Evolutionary conservation across 1,140 invertebrate genomes (phyloP).

Genomic region (Drosophila rufa): DNA sequence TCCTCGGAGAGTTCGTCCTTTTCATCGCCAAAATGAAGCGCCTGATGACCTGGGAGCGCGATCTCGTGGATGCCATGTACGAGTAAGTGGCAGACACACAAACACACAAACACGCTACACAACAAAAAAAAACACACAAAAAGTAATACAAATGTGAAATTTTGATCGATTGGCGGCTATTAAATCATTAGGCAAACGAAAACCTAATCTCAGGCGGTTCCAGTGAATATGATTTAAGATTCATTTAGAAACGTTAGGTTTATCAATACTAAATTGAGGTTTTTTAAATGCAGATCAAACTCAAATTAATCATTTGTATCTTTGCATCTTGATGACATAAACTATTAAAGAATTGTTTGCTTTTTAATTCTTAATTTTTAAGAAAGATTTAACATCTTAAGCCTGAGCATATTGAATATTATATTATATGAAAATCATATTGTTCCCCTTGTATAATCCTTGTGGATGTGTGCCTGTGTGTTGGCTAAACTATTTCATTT

Average conservation of each 20-base stretch:
- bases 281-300: not conserved
- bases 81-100: conserved; percentile 69
- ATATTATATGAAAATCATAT: not conserved
- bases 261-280: not conserved
- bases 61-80: conserved; percentile 84
- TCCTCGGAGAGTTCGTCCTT: conserved; percentile 36
- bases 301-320: not conserved
- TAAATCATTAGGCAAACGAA: not conserved
- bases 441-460: conserved; percentile 3
- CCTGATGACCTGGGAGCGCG: conserved; percentile 82
- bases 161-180: not conserved
- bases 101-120: conserved; percentile 21
- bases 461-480: conserved; percentile 32
- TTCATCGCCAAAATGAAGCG: conserved; percentile 76
- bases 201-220: not conserved
- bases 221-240: not conserved
- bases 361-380: no score
- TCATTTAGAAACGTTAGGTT: not conserved
- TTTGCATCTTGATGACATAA: not conserved
- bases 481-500: conserved; percentile 63
- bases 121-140: conserved; percentile 6
- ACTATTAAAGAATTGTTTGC: no score
- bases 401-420: no score
- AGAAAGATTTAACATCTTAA: no score
- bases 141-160: not conserved